These are phyloP conservation scores for Pteruthius melanotis DNA, from an alignment of 2,113 vertebrate genomes.

Conservation along the genomic window DNA sequence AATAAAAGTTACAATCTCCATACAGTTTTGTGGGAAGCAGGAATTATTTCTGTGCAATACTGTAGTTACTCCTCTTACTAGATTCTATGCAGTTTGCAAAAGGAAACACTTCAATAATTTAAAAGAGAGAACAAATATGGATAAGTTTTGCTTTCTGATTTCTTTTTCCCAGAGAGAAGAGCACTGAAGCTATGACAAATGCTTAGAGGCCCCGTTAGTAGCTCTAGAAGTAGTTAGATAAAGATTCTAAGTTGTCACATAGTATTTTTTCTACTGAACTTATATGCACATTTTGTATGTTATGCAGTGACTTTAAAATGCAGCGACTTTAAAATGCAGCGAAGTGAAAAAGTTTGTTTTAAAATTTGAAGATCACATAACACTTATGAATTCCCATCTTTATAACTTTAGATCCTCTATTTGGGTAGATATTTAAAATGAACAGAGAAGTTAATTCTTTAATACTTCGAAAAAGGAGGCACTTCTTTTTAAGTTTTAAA, in stretches of 20 bases:
- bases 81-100: not conserved
- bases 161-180: not conserved
- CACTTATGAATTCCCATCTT: not conserved
- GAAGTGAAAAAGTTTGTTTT: not conserved
- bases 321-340: not conserved
- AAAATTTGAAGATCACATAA: not conserved
- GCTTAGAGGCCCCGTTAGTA: not conserved
- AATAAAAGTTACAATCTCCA: not conserved
- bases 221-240: not conserved
- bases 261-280: not conserved
- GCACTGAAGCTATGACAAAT: not conserved
- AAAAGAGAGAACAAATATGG: not conserved
- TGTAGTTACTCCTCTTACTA: not conserved
- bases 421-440: not conserved
- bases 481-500: not conserved
- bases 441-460: not conserved
- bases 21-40: not conserved
- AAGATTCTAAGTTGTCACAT: not conserved
- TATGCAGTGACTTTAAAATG: not conserved
- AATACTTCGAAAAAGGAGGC: not conserved
- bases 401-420: not conserved
- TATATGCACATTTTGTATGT: not conserved
- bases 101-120: not conserved
- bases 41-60: not conserved
- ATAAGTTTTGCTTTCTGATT: not conserved